These are phyloP conservation scores for Helicoverpa armigera DNA, from an alignment of 1,140 invertebrate genomes.

Conservation along the genomic window DNA sequence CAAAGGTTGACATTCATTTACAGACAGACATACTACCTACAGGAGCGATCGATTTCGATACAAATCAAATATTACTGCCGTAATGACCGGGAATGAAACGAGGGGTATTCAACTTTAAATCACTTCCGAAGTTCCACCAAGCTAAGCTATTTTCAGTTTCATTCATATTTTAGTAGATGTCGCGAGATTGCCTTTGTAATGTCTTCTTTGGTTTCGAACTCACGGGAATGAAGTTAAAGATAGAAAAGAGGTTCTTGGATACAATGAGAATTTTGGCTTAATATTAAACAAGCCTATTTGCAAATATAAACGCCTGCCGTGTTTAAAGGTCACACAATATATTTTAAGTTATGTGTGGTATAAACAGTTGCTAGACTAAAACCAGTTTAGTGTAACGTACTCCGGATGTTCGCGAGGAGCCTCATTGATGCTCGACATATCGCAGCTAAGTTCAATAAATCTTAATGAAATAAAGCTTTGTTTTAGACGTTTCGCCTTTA, in stretches of 20 bases:
- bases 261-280: too few relatives aligned
- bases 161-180: constrained; percentile 16
- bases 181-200: too few relatives aligned
- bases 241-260: too few relatives aligned
- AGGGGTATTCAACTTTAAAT: background rate
- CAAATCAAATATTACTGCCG: background rate
- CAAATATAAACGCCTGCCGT: too few relatives aligned
- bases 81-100: background rate
- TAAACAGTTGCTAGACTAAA: background rate
- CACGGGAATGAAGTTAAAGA: too few relatives aligned
- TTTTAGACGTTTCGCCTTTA: background rate
- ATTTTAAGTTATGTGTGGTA: background rate
- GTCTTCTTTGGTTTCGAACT: too few relatives aligned
- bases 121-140: background rate
- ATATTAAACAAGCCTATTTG: too few relatives aligned
- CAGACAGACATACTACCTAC: background rate
- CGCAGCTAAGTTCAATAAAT: background rate
- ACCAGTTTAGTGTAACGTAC: constrained; percentile 1
- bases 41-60: background rate
- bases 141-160: background rate
- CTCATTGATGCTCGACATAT: background rate
- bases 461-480: background rate
- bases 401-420: background rate
- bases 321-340: too few relatives aligned
- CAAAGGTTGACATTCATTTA: background rate